A percentile compares a stretch with the other conserved stretches of the same genome.
phyloP scores from a whole-genome alignment of 2,888 invertebrate species.

The Megastigmus dorsalis region DNA sequence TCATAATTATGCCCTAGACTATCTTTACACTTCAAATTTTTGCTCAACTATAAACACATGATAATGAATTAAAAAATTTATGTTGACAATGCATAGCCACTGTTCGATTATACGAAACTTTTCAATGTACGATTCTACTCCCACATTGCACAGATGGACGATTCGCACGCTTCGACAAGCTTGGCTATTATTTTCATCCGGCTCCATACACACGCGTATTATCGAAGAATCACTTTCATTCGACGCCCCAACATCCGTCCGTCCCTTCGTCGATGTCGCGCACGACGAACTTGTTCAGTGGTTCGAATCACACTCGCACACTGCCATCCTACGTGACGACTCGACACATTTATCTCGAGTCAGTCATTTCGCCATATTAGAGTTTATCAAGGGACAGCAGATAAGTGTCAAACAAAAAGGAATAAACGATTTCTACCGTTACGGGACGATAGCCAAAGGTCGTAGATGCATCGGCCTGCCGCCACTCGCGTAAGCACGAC shows the following conservation, averaged over 20 bases:
- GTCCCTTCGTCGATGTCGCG: background rate
- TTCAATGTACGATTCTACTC: too few species aligned
- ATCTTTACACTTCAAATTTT: too few species aligned
- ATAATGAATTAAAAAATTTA: too few species aligned
- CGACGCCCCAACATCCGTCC: too few species aligned
- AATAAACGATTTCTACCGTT: constrained; percentile 60
- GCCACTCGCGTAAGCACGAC: constrained; percentile 58
- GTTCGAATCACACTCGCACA: too few species aligned
- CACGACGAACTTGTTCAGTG: background rate
- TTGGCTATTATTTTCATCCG: constrained; percentile 10
- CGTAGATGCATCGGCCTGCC: constrained; percentile 64
- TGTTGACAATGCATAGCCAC: too few species aligned
- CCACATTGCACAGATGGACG: background rate
- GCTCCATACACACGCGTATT: background rate
- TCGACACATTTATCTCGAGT: background rate
- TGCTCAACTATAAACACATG: too few species aligned
- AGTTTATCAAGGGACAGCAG: too few species aligned
- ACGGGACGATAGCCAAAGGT: constrained; percentile 62
- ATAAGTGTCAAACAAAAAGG: too few species aligned
- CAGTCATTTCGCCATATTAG: background rate
- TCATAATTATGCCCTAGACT: too few species aligned
- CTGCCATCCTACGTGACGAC: background rate
- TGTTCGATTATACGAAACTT: too few species aligned
- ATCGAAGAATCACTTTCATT: constrained; percentile 25
- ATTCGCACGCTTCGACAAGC: background rate